Conservation (phyloP, 2,113 vertebrate genomes). For the Scytalopus superciliaris region DNA sequence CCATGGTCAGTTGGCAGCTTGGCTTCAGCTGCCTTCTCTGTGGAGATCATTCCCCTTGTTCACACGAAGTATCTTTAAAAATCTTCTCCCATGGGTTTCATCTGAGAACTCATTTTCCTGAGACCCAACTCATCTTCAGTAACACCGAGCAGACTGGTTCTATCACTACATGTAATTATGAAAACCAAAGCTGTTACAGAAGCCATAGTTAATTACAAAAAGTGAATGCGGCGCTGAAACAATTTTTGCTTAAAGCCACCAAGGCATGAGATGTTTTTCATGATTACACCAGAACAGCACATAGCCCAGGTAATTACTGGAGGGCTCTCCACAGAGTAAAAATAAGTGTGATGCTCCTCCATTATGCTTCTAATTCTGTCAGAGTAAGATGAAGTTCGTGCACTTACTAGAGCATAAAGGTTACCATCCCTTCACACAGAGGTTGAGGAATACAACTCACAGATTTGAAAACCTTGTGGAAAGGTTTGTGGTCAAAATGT, state of each 20-base stretch:
- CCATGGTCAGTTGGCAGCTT: background rate
- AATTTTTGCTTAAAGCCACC: background rate
- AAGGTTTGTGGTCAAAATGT: constrained; percentile 37
- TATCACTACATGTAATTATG: background rate
- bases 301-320: background rate
- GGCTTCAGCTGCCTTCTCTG: background rate
- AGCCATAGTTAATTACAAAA: background rate
- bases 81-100: background rate
- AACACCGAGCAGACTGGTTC: background rate
- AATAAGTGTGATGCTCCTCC: background rate
- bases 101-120: background rate
- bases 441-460: background rate
- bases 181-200: background rate
- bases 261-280: background rate
- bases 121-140: background rate
- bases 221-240: fast-evolving
- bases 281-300: background rate
- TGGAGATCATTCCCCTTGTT: background rate
- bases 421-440: background rate
- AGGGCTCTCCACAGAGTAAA: background rate
- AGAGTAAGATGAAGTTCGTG: background rate
- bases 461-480: background rate
- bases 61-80: background rate
- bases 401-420: background rate
- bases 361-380: background rate